Evolutionary conservation across 1,140 invertebrate species (phyloP), one percentile per base, ranked within the genome.

Genomic region (Chelonus insularis): DNA sequence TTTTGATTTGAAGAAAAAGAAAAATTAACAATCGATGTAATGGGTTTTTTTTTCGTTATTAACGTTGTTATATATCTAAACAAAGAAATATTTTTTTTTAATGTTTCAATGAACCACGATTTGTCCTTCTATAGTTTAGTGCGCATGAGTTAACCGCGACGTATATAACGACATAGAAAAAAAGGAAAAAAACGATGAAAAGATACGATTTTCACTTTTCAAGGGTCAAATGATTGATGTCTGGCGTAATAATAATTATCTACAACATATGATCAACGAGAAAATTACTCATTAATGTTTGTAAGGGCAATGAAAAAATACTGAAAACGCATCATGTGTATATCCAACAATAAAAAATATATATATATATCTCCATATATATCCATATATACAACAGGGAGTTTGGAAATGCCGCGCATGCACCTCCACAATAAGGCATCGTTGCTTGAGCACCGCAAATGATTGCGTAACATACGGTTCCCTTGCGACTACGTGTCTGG

Each of bases 131-230:
- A 43, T 18, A 14, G n/a, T 57, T 43, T 25, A 8, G 34, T 7
- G 23, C 36, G 36, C 36, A 41, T 57, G 39, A 47, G 23, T 45
- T 16, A 39, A 56, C 55, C 14, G 14, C 23, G 23, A 45, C 23
- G 39, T 45, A 48, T 23, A 20, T 37, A 2, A 11, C 3, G 5
- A 14, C 6, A 37, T 6, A 2, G 16, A 48, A 58, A 36, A 51
- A 41, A 29, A 29, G 32, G 7, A 47, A 32, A 43, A 52, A 39
- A 21, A 43, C 20, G 8, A 48, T 36, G 16, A 4, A 54, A 54
- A 29, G 4, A 43, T 18, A 12, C 23, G 58, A 64, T 72, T 72
- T 72, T 72, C 69, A 69, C 69, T 68, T 72, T 66, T 71, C 69
- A 71, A 71, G 68, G 69, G 71, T 63, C 68, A 37, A 18, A 18